A percentile compares a stretch with the other conserved stretches of the same genome.
Conservation (phyloP, 2,888 invertebrate species). For the Troides helena region DNA sequence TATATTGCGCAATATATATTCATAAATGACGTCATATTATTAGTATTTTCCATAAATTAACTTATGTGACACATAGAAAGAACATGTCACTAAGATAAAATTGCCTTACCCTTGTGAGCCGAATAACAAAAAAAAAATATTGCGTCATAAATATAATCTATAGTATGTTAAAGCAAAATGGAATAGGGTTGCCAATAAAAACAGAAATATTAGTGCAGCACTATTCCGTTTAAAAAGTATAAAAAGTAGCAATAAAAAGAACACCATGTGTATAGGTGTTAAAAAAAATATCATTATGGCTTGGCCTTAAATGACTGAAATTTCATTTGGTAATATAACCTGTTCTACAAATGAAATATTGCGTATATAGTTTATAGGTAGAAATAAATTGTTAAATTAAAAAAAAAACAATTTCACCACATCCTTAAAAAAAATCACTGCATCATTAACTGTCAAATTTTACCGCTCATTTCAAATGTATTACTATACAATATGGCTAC, state of each 20-base stretch:
- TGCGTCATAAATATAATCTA: constrained; percentile 23
- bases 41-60: constrained; percentile 3
- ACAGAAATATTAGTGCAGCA: constrained; percentile 3
- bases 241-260: constrained; percentile 20
- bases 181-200: constrained; percentile 17
- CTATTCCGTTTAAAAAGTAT: constrained; percentile 14
- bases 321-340: constrained; percentile 2
- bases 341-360: constrained; percentile 13
- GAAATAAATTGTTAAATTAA: constrained; percentile 3
- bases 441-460: neutral
- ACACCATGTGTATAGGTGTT: constrained; percentile 24
- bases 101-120: constrained; percentile 24
- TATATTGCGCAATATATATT: constrained; percentile 21
- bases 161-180: constrained; percentile 9
- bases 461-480: neutral
- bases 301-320: constrained; percentile 30
- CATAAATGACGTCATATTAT: constrained; percentile 21
- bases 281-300: constrained; percentile 28
- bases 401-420: constrained; percentile 21
- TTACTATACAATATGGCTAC: too few relatives aligned
- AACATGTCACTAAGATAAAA: constrained; percentile 13
- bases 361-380: constrained; percentile 15
- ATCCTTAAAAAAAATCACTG: constrained; percentile 7
- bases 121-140: constrained; percentile 15
- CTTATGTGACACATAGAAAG: neutral